Percentiles rank a stretch among this genome's conserved stretches.
phyloP scores from a whole-genome alignment of 2,888 invertebrate species.

The Hybos culiciformis region DNA sequence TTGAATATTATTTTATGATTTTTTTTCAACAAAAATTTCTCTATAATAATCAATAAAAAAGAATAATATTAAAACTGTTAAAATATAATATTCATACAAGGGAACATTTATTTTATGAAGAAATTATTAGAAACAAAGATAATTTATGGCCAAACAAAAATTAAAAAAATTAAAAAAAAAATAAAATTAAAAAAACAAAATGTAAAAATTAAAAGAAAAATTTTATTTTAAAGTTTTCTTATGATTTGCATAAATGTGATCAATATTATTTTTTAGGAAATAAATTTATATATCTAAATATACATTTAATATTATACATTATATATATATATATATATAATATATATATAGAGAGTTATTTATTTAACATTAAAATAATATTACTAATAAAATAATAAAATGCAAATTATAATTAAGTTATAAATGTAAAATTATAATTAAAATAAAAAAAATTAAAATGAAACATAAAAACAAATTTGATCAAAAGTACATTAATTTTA shows the following conservation, averaged over 20 bases:
- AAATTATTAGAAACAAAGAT: background rate
- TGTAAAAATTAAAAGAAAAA: background rate
- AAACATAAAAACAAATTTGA: slow-evolving; percentile 15
- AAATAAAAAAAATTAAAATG: background rate
- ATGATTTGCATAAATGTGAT: slow-evolving; percentile 15
- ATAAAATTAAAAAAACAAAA: slow-evolving; percentile 7
- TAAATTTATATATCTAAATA: slow-evolving; percentile 9
- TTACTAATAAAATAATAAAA: slow-evolving; percentile 7
- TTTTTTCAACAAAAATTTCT: no score
- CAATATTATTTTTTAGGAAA: slow-evolving; percentile 12
- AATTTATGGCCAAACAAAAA: background rate
- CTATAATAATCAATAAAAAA: no score
- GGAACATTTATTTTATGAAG: background rate
- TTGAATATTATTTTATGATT: no score
- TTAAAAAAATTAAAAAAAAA: slow-evolving; percentile 13
- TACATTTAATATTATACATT: background rate
- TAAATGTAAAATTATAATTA: slow-evolving; percentile 10
- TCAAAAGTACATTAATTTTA: slow-evolving; percentile 14
- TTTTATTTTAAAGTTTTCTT: slow-evolving; percentile 10
- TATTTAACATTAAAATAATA: slow-evolving; percentile 2
- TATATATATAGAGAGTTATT: slow-evolving; percentile 10
- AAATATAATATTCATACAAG: background rate
- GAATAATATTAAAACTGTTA: background rate
- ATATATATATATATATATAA: background rate
- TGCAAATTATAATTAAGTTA: slow-evolving; percentile 7